Evolutionary conservation across 2,113 vertebrate genomes (phyloP), one percentile per base, ranked within the genome.

Genomic region (Gambusia affinis): DNA sequence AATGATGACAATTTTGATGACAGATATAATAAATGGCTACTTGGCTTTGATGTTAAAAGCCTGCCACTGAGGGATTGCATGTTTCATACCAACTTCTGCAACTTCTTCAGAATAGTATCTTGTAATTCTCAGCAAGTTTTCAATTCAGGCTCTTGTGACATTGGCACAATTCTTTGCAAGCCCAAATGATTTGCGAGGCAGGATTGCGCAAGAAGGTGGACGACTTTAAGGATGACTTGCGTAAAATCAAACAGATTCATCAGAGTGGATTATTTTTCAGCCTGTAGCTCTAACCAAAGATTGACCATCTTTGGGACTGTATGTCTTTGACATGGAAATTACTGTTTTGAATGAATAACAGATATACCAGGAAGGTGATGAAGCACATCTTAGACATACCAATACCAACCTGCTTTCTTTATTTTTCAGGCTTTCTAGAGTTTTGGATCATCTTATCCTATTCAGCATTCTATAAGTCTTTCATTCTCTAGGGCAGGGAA

Each of bases 241-340:
- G 67, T 78, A 80, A 84, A 85, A 83, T 81, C 76, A 80, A 87
- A 81, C 81, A 85, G 74, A 89, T 90, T 89, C 78, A 90, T 91
- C 87, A 90, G 84, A 86, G 84, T 86, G 79, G 81, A 89, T 89
- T 86, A 81, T 63, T 83, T 51, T 91, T 80, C 31, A n/a, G 72
- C 63, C 37, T 64, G 67, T 68, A 79, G 70, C 77, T 24, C 74
- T 89, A 82, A 86, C 75, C 77, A 84, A 77, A 83, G 75, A 66
- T 82, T 86, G 89, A 91, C 89, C 86, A 81, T 88, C 81, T 84
- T 84, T 85, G 81, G 68, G 88, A 86, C 82, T 70, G 76, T 83
- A 82, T 87, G 85, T 80, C 72, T 78, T 72, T 70, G 73, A 85
- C 79, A 78, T 75, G 77, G 78, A 87, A 83, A 82, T 68, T 79